Conservation (phyloP, 2,113 vertebrate species). For the Crotalus viridis region DNA sequence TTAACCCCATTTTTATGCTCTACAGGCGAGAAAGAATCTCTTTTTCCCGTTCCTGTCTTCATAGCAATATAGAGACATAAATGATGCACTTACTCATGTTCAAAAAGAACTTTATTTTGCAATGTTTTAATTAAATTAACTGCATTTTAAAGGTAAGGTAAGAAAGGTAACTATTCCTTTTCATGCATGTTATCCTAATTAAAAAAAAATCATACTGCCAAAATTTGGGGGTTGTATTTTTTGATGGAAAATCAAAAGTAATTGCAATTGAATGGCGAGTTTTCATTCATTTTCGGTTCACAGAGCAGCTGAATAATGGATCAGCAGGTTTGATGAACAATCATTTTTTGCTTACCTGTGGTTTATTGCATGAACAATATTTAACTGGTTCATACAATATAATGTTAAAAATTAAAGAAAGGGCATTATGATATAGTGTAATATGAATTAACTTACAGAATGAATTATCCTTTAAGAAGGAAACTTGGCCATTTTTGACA, state of each 20-base stretch:
- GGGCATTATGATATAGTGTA: neutral
- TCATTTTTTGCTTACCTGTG: neutral
- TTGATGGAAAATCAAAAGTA: neutral
- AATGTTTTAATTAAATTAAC: neutral
- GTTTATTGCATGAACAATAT: neutral
- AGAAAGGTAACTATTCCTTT: neutral
- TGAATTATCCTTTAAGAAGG: neutral
- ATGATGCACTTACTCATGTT: neutral
- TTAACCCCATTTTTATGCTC: neutral
- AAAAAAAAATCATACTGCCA: constrained; percentile 2
- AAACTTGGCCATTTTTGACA: constrained; percentile 32
- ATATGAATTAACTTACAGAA: neutral
- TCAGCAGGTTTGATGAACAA: neutral
- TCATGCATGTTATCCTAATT: neutral
- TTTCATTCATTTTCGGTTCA: neutral
- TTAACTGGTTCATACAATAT: neutral
- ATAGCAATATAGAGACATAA: neutral
- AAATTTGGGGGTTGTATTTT: neutral
- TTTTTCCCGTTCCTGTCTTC: neutral
- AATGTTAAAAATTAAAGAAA: neutral
- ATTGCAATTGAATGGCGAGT: neutral
- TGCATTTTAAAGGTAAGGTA: neutral
- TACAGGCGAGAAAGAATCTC: neutral
- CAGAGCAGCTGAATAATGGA: neutral
- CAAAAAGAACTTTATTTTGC: neutral